Conservation (phyloP, 2,888 invertebrate species). For the Phortica magna region DNA sequence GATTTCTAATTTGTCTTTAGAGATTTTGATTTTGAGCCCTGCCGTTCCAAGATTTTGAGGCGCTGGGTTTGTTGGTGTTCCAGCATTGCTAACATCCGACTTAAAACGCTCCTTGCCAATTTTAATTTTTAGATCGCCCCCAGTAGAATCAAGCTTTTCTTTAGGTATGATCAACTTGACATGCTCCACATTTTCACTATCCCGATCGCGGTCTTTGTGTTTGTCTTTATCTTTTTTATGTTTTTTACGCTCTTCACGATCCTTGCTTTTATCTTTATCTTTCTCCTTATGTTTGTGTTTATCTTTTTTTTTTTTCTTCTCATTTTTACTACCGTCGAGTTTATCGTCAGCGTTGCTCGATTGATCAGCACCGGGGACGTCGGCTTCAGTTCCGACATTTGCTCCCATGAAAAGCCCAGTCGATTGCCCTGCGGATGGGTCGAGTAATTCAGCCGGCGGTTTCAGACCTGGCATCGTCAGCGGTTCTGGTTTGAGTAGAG, state of each 20-base stretch:
- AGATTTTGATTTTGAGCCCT: conserved; percentile 88
- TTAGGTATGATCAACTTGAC: conserved; percentile 82
- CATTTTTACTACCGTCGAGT: conserved; percentile 59
- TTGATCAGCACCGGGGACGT: conserved; percentile 36
- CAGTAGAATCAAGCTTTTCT: conserved; percentile 78
- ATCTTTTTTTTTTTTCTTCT: conserved; percentile 85
- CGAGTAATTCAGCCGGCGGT: conserved; percentile 74
- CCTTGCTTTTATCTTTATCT: conserved; percentile 85
- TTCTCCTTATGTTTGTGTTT: conserved; percentile 89
- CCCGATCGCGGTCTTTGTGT: conserved; percentile 74
- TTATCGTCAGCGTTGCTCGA: conserved; percentile 51
- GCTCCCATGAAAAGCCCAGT: neutral
- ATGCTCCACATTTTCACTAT: conserved; percentile 57
- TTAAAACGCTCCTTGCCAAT: conserved; percentile 86
- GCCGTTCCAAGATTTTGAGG: conserved; percentile 43
- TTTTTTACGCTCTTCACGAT: conserved; percentile 83
- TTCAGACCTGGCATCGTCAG: conserved; percentile 67
- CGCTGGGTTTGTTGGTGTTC: conserved; percentile 52
- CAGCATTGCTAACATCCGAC: conserved; percentile 76
- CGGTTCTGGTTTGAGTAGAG: conserved; percentile 70
- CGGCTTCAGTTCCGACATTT: neutral
- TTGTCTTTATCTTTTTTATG: conserved; percentile 84
- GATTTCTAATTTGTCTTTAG: conserved; percentile 85
- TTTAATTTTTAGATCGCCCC: conserved; percentile 82
- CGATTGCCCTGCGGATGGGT: conserved; percentile 46